These are phyloP conservation scores for Labeo rohita DNA, from an alignment of 2,113 vertebrate species.

Conservation along the genomic window DNA sequence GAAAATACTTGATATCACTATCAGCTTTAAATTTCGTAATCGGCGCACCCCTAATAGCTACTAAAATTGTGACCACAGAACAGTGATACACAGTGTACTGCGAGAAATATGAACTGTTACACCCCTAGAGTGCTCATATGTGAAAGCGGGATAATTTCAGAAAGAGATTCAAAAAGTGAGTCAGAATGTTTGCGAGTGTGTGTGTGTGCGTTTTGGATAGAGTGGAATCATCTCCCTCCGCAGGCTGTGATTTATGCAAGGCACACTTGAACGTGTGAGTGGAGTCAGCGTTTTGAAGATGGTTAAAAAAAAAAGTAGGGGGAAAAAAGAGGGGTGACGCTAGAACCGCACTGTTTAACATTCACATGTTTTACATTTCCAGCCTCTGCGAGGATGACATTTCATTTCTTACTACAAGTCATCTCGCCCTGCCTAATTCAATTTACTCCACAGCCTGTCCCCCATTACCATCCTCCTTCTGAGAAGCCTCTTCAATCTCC, in stretches of 20 bases:
- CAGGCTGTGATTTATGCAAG: conserved; percentile 69
- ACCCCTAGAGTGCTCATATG: neutral
- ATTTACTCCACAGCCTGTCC: conserved; percentile 73
- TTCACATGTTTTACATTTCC: conserved; percentile 80
- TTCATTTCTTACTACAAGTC: conserved; percentile 74
- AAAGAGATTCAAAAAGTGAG: conserved; percentile 19
- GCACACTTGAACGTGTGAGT: conserved; percentile 67
- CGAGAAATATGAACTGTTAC: conserved; percentile 30
- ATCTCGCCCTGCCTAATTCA: conserved; percentile 74
- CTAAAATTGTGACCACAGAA: conserved; percentile 10
- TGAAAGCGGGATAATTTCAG: conserved; percentile 14
- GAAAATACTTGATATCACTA: conserved; percentile 16
- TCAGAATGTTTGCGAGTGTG: conserved; percentile 11
- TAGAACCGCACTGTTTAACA: conserved; percentile 63
- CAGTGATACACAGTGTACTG: neutral
- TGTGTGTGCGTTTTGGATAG: conserved; percentile 33
- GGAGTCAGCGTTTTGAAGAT: conserved; percentile 61
- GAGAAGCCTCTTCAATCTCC: conserved; percentile 57
- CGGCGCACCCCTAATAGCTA: neutral
- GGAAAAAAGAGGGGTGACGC: conserved; percentile 57
- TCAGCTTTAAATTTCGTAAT: conserved; percentile 11
- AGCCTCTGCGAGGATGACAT: conserved; percentile 72
- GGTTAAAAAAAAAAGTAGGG: conserved; percentile 54
- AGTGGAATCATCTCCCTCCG: conserved; percentile 65
- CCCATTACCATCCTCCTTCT: conserved; percentile 65